Conservation (phyloP, 1,140 invertebrate genomes). For the Bombus huntii region DNA sequence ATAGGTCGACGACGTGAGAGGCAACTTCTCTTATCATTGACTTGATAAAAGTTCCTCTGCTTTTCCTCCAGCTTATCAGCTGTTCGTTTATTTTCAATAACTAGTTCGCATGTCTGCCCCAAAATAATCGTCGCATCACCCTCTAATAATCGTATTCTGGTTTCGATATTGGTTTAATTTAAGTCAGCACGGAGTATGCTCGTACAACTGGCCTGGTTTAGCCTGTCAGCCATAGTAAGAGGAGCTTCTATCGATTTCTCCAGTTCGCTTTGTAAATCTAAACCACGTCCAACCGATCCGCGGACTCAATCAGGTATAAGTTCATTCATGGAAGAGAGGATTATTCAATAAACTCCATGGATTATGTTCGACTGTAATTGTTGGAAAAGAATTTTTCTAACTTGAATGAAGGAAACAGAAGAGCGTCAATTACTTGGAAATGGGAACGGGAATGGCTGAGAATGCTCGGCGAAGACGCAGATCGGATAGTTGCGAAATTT, state of each 20-base stretch:
- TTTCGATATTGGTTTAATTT: slow-evolving; percentile 4
- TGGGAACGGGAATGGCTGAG: slow-evolving; percentile 16
- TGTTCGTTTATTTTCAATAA: slow-evolving; percentile 20
- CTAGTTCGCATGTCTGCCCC: slow-evolving; percentile 27
- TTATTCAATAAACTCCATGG: background rate
- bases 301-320: slow-evolving; percentile 16
- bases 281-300: slow-evolving; percentile 19
- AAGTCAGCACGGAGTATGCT: background rate
- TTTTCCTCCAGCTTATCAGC: slow-evolving; percentile 7
- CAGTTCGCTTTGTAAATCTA: slow-evolving; percentile 36
- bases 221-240: slow-evolving; percentile 23
- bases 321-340: slow-evolving; percentile 32
- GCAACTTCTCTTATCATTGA: slow-evolving; percentile 31
- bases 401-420: background rate
- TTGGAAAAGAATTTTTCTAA: background rate
- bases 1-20: slow-evolving; percentile 41
- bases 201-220: slow-evolving; percentile 17
- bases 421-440: slow-evolving; percentile 18
- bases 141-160: slow-evolving; percentile 12
- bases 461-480: slow-evolving; percentile 51
- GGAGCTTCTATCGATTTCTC: slow-evolving; percentile 55
- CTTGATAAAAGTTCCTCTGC: slow-evolving; percentile 43
- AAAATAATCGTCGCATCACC: slow-evolving; percentile 6
- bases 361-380: background rate
- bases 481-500: slow-evolving; percentile 75